phyloP scores from a whole-genome alignment of 2,113 vertebrate species.

The Ondatra zibethicus region DNA sequence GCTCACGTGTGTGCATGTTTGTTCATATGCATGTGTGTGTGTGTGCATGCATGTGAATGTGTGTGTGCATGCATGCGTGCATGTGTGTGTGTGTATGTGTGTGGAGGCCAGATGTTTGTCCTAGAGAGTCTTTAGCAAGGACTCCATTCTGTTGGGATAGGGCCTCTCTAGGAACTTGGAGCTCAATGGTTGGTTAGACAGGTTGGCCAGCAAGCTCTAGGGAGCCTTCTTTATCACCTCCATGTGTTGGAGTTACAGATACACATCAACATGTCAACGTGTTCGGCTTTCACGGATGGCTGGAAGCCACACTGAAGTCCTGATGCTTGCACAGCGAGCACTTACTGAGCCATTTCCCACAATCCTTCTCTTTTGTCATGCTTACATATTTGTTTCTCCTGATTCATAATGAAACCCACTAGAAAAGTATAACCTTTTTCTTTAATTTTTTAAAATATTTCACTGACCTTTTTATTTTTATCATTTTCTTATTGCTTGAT shows the following conservation, averaged over 20 bases:
- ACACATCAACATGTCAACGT: background rate
- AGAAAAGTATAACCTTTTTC: background rate
- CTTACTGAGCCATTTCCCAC: background rate
- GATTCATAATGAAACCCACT: background rate
- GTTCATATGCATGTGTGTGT: background rate
- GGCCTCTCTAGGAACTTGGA: background rate
- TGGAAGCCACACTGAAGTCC: background rate
- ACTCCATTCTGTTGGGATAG: background rate
- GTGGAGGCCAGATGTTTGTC: background rate
- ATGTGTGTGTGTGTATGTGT: background rate
- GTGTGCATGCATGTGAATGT: background rate
- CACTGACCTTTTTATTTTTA: conserved; percentile 1
- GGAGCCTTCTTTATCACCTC: background rate
- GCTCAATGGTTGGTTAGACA: background rate
- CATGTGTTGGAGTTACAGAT: background rate
- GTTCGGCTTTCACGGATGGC: no score
- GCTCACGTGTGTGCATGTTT: background rate
- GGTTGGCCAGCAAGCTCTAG: background rate
- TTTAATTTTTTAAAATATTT: conserved; percentile 1
- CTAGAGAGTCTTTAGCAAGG: background rate
- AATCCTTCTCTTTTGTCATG: background rate
- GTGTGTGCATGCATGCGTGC: background rate
- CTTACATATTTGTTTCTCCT: background rate
- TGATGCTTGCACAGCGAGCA: background rate
- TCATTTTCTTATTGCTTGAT: background rate